Percentiles rank a stretch among this genome's conserved stretches.
Conservation (phyloP, 2,888 invertebrate genomes). For the Petrophora chlorosata region DNA sequence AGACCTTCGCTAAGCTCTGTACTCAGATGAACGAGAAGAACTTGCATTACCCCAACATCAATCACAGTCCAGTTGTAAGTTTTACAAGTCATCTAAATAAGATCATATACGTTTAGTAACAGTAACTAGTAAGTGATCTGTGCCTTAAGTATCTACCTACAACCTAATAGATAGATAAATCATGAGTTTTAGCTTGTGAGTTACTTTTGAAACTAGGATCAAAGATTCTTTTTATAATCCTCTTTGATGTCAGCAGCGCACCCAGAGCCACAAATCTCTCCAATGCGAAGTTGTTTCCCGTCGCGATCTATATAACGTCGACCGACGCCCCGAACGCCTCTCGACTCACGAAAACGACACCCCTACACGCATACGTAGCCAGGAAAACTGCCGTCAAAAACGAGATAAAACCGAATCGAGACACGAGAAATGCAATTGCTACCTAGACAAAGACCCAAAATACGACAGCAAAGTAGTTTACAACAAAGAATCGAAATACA, state of each 20-base stretch:
- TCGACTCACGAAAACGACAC: conserved; percentile 47
- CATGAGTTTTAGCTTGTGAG: too few relatives aligned
- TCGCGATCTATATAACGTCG: conserved; percentile 46
- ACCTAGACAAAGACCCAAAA: conserved; percentile 49
- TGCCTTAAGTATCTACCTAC: conserved; percentile 23
- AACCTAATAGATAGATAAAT: too few relatives aligned
- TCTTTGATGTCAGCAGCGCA: conserved; percentile 47
- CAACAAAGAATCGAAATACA: conserved; percentile 39
- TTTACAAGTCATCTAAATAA: conserved; percentile 1
- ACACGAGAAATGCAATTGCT: conserved; percentile 47
- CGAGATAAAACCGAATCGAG: conserved; percentile 35
- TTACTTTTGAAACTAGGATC: too few relatives aligned
- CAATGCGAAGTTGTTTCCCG: conserved; percentile 63
- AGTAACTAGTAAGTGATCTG: too few relatives aligned
- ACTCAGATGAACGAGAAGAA: conserved; percentile 60
- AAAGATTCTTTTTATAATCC: too few relatives aligned
- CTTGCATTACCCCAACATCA: conserved; percentile 1
- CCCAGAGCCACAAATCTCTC: conserved; percentile 73
- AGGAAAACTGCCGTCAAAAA: conserved; percentile 49
- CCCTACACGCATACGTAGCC: conserved; percentile 56
- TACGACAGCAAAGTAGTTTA: conserved; percentile 56
- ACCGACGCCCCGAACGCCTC: conserved; percentile 50
- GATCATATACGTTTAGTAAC: too few relatives aligned
- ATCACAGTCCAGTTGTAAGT: conserved; percentile 7
- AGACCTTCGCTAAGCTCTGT: conserved; percentile 73